A percentile compares a stretch with the other conserved stretches of the same genome.
These are phyloP conservation scores for Chiridota heheva DNA, from an alignment of 35 echinoderm and acorn worm species.

Conservation along the genomic window DNA sequence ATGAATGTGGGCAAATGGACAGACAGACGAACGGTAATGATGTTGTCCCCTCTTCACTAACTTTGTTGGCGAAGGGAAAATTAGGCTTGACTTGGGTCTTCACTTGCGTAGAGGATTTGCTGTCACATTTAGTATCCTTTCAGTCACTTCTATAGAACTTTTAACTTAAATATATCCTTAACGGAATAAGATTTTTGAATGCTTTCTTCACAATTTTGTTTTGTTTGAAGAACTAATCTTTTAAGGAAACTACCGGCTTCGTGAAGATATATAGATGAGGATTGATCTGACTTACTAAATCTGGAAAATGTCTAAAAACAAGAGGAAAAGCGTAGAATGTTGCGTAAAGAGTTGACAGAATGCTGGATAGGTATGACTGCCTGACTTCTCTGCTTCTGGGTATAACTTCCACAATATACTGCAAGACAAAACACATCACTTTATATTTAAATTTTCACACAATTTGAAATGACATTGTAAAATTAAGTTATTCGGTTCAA, in stretches of 20 bases:
- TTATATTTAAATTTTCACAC: not conserved
- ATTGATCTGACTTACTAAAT: slow-evolving; percentile 90
- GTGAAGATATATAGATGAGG: not conserved
- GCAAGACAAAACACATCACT: slow-evolving; percentile 13
- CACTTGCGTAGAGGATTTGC: too few species aligned
- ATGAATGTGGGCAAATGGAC: too few species aligned
- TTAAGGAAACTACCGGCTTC: not conserved
- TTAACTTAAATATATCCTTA: too few species aligned
- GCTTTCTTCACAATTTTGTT: too few species aligned
- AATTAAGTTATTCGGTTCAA: not conserved
- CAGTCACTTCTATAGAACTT: too few species aligned
- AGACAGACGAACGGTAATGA: too few species aligned
- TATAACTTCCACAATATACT: slow-evolving; percentile 80
- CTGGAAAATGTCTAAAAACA: slow-evolving; percentile 75
- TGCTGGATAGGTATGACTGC: slow-evolving; percentile 89
- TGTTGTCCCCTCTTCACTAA: too few species aligned
- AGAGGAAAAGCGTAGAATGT: slow-evolving; percentile 81
- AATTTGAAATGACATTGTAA: not conserved
- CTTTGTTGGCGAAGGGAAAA: too few species aligned
- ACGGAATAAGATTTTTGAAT: too few species aligned
- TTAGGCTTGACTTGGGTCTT: too few species aligned
- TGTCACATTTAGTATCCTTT: too few species aligned
- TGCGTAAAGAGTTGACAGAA: slow-evolving; percentile 90
- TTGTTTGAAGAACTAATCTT: not conserved
- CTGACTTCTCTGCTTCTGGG: slow-evolving; percentile 91